A percentile compares a stretch with the other conserved stretches of the same genome.
Evolutionary conservation across 2,797 vertebrate genomes (phyloP).

Genomic region (Buphagus erythrorhynchus): DNA sequence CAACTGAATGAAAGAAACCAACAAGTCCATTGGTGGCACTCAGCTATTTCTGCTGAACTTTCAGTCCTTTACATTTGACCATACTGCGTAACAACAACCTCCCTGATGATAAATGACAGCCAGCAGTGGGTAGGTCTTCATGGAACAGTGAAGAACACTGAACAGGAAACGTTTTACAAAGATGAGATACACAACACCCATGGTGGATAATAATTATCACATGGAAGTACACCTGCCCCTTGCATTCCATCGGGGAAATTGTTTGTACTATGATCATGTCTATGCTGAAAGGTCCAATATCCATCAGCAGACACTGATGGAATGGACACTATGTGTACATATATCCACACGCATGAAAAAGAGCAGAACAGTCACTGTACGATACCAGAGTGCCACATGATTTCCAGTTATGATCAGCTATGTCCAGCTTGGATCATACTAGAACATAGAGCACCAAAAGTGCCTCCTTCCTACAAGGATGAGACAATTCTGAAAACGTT

Average conservation of each 20-base stretch:
- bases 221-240: background rate
- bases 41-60: slow-evolving; percentile 3
- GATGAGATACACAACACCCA: background rate
- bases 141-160: slow-evolving; percentile 11
- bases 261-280: background rate
- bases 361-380: background rate
- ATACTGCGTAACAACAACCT: slow-evolving; percentile 44
- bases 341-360: background rate
- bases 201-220: background rate
- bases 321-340: background rate
- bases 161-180: background rate
- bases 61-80: slow-evolving; percentile 69
- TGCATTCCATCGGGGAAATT: background rate
- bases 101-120: slow-evolving; percentile 59
- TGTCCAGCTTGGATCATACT: background rate
- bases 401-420: background rate
- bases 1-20: slow-evolving; percentile 81
- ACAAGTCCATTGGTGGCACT: background rate
- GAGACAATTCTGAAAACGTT: background rate
- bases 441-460: background rate
- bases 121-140: slow-evolving; percentile 4
- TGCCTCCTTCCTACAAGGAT: background rate
- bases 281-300: background rate
- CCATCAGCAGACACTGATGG: background rate
- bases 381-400: background rate